Conservation (phyloP, 2,797 vertebrate genomes). For the Esox masquinongy region DNA sequence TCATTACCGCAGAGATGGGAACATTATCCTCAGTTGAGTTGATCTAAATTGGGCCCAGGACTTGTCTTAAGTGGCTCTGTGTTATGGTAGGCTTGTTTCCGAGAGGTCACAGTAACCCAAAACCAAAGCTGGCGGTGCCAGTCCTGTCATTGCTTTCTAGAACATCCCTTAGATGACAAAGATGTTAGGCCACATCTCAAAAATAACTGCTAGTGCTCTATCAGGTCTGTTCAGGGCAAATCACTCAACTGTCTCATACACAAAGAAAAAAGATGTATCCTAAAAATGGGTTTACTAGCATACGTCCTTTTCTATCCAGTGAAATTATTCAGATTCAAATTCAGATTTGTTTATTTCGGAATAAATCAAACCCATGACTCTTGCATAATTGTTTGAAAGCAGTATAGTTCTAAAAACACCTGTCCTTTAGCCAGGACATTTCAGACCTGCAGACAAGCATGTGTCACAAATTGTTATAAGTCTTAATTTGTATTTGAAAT, state of each 20-base stretch:
- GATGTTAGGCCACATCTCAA: slow-evolving; percentile 56
- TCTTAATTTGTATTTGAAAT: not conserved
- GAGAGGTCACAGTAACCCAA: slow-evolving; percentile 59
- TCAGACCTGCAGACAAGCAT: not conserved
- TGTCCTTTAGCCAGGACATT: not conserved
- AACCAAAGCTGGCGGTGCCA: slow-evolving; percentile 45
- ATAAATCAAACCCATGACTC: not conserved
- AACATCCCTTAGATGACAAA: slow-evolving; percentile 58
- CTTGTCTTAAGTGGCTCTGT: slow-evolving; percentile 41
- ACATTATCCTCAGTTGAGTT: slow-evolving; percentile 37
- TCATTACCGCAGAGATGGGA: slow-evolving; percentile 38
- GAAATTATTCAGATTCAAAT: not conserved
- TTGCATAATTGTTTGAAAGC: not conserved
- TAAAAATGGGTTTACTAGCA: not conserved
- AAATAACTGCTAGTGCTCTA: slow-evolving; percentile 55
- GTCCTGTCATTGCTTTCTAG: slow-evolving; percentile 31
- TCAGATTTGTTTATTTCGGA: not conserved
- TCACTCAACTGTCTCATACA: slow-evolving; percentile 33
- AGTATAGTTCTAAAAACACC: not conserved
- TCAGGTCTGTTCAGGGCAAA: slow-evolving; percentile 25
- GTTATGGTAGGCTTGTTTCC: slow-evolving; percentile 55
- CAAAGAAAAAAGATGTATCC: not conserved
- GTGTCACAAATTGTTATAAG: no score
- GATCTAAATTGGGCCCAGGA: slow-evolving; percentile 52
- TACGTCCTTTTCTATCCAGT: not conserved